Percentiles rank a stretch among this genome's conserved stretches.
Evolutionary conservation across 2,888 invertebrate genomes (phyloP).

Genomic region (Iselma pallidipennis): DNA sequence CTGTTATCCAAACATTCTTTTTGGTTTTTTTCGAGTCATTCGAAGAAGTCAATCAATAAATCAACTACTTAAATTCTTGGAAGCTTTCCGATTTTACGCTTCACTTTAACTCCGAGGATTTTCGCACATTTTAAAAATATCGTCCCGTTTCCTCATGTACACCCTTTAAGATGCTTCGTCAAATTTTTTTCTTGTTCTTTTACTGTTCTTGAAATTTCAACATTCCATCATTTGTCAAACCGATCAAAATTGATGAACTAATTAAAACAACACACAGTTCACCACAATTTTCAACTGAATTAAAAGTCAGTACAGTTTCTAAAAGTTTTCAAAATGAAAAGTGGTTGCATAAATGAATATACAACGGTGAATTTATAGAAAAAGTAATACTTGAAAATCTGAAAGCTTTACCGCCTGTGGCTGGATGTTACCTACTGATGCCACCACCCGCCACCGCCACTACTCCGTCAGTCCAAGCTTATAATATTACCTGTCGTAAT

Average conservation of each 20-base stretch:
- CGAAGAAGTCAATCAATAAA: constrained; percentile 43
- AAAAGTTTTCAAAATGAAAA: constrained; percentile 27
- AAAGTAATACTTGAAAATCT: constrained; percentile 25
- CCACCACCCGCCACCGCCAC: constrained; percentile 1
- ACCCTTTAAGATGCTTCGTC: too few species aligned
- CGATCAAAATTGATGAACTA: constrained; percentile 15
- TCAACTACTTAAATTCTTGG: constrained; percentile 40
- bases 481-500: constrained; percentile 40
- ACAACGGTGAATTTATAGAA: constrained; percentile 27
- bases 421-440: constrained; percentile 3
- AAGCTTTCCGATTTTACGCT: constrained; percentile 38
- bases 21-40: constrained; percentile 30
- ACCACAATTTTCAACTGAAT: constrained; percentile 5
- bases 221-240: neutral
- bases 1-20: constrained; percentile 39
- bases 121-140: constrained; percentile 35
- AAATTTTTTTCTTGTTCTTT: too few species aligned
- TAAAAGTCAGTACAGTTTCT: constrained; percentile 1
- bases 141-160: neutral
- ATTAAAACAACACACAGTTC: constrained; percentile 16
- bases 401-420: constrained; percentile 12
- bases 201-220: neutral
- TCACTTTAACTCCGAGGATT: constrained; percentile 39
- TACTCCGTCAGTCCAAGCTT: constrained; percentile 18
- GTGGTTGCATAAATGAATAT: constrained; percentile 33